These are phyloP conservation scores for Ailurus styani DNA, from an alignment of 2,113 vertebrate genomes.

Conservation along the genomic window DNA sequence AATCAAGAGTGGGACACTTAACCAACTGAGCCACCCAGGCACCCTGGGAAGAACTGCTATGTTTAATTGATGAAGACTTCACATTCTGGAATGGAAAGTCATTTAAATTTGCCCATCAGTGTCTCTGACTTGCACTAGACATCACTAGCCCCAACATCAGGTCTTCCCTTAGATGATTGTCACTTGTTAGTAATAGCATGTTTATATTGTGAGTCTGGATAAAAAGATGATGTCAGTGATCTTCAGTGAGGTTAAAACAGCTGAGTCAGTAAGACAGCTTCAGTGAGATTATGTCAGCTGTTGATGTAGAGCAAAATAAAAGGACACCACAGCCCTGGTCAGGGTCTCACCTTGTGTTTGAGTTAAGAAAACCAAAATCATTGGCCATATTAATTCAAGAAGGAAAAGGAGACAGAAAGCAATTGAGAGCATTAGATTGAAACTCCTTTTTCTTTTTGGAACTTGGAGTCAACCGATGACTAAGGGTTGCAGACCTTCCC, in stretches of 20 bases:
- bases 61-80: neutral
- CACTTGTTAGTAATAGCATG: neutral
- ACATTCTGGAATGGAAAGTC: neutral
- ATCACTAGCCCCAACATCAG: neutral
- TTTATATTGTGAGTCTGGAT: neutral
- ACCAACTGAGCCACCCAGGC: neutral
- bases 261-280: no score
- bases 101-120: neutral
- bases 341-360: neutral
- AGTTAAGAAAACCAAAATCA: neutral
- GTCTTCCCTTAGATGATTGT: neutral
- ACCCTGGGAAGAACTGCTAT: neutral
- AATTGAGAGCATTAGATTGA: neutral
- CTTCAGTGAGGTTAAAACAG: neutral
- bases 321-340: neutral
- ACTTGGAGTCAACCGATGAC: neutral
- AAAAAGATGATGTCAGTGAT: constrained; percentile 1
- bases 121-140: neutral
- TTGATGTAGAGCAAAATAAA: neutral
- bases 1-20: neutral
- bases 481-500: neutral
- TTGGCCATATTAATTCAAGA: neutral
- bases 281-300: neutral
- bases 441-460: neutral
- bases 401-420: neutral